These are phyloP conservation scores for Eledona agricola DNA, from an alignment of 2,888 invertebrate species.

Conservation along the genomic window DNA sequence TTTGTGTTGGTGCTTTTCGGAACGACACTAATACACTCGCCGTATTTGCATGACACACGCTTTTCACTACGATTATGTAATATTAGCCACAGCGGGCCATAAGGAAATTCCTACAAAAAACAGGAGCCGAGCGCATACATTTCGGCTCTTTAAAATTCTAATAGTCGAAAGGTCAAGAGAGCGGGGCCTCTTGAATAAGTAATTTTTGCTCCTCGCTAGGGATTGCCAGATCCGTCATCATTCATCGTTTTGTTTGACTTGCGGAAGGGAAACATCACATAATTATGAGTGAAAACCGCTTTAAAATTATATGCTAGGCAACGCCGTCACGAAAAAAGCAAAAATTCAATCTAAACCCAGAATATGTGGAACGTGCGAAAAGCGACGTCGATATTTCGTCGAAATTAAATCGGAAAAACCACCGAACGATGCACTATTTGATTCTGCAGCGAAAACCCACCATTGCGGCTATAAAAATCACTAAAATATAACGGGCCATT, in stretches of 20 bases:
- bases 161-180: slow-evolving; percentile 4
- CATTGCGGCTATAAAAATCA: too few species aligned
- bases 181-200: slow-evolving; percentile 7
- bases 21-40: slow-evolving; percentile 43
- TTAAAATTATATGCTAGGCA: too few species aligned
- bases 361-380: too few species aligned
- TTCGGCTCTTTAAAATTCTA: slow-evolving; percentile 20
- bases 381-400: too few species aligned
- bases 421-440: too few species aligned
- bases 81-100: slow-evolving; percentile 3
- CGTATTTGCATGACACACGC: slow-evolving; percentile 39
- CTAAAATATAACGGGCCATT: too few species aligned
- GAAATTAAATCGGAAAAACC: too few species aligned
- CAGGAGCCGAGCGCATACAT: slow-evolving; percentile 14
- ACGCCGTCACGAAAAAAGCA: too few species aligned
- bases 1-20: slow-evolving; percentile 31
- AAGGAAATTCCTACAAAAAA: slow-evolving; percentile 13
- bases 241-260: slow-evolving; percentile 20
- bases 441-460: too few species aligned
- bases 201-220: not conserved
- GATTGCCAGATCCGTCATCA: slow-evolving; percentile 6
- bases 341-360: too few species aligned
- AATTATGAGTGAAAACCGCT: too few species aligned
- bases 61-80: slow-evolving; percentile 27
- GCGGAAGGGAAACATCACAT: too few species aligned